Conservation (phyloP, 2,888 invertebrate species). For the Empis livida region DNA sequence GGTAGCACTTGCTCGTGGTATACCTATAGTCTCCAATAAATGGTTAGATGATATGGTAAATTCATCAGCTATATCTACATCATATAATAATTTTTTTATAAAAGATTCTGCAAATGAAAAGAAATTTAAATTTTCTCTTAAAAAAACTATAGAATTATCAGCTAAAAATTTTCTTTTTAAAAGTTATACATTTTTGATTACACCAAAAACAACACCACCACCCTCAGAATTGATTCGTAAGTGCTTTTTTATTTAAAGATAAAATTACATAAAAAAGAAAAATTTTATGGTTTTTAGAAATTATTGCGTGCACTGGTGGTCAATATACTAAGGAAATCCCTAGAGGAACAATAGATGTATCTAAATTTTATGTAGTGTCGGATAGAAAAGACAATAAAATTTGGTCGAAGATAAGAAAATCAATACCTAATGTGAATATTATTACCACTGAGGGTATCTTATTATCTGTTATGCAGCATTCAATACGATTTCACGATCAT, state of each 20-base stretch:
- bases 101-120: constrained; percentile 16
- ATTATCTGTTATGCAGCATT: constrained; percentile 20
- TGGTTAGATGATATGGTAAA: constrained; percentile 17
- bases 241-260: neutral
- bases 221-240: constrained; percentile 20
- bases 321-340: constrained; percentile 6
- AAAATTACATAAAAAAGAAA: neutral
- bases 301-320: constrained; percentile 19
- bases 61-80: constrained; percentile 6
- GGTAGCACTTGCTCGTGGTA: constrained; percentile 44
- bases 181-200: constrained; percentile 18
- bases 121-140: constrained; percentile 19
- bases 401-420: constrained; percentile 19
- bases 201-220: constrained; percentile 16
- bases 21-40: constrained; percentile 40
- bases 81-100: constrained; percentile 14
- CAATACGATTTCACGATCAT: constrained; percentile 10
- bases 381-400: constrained; percentile 14
- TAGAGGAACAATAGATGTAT: constrained; percentile 3
- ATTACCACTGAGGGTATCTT: constrained; percentile 21
- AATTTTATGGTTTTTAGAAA: constrained; percentile 15
- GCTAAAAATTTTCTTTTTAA: constrained; percentile 15
- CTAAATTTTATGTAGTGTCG: constrained; percentile 18
- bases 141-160: constrained; percentile 16
- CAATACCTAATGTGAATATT: constrained; percentile 15